Evolutionary conservation across 1,140 invertebrate species (phyloP).

Genomic region (Charaxes varanes): DNA sequence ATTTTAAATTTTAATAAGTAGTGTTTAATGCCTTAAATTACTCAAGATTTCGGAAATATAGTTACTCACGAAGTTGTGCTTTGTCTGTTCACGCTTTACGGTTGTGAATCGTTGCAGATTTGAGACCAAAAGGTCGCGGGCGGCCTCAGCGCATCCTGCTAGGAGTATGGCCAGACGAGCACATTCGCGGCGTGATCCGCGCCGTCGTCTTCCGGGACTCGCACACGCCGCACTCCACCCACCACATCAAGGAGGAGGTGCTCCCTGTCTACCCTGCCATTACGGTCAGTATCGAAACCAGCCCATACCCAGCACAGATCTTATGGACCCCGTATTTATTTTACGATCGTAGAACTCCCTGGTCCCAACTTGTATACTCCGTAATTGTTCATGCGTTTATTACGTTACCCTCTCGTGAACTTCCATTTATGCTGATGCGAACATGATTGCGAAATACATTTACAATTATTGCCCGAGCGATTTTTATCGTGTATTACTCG

Average conservation of each 20-base stretch:
- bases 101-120: constrained; percentile 78
- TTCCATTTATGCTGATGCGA: constrained; percentile 34
- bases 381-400: constrained; percentile 14
- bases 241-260: constrained; percentile 65
- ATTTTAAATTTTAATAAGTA: no score
- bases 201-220: constrained; percentile 93
- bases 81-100: constrained; percentile 66
- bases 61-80: constrained; percentile 22
- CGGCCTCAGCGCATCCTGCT: constrained; percentile 91
- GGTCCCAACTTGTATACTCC: background rate
- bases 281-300: constrained; percentile 59
- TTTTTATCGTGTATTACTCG: constrained; percentile 16
- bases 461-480: constrained; percentile 24
- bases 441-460: constrained; percentile 24
- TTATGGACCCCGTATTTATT: constrained; percentile 5
- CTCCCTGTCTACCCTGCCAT: constrained; percentile 64
- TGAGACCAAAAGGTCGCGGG: constrained; percentile 91
- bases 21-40: no score
- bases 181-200: constrained; percentile 91
- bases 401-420: constrained; percentile 12
- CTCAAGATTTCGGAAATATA: no score
- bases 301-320: constrained; percentile 9
- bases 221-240: constrained; percentile 78
- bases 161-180: constrained; percentile 93
- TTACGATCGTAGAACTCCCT: background rate